Evolutionary conservation across 2,113 vertebrate species (phyloP), one percentile per base, ranked within the genome.

Genomic region (Eira barbara): DNA sequence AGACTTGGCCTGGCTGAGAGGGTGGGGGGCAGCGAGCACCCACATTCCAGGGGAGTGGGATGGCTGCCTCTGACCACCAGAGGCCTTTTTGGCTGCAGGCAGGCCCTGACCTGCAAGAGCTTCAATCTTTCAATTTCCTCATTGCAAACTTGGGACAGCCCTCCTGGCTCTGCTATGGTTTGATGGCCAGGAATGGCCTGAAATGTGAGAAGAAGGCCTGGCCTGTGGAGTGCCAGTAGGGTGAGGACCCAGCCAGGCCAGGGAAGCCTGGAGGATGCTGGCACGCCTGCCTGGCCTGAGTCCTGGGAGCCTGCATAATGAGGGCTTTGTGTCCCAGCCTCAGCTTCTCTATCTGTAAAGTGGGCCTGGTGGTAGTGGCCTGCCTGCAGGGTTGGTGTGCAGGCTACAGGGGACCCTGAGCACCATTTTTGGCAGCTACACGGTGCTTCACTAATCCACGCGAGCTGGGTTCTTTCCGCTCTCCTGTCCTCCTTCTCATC

Each of bases 371-470:
- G 31, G 20, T 1, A 17, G 49, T 8, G 42, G 10, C 34, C 15
- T 2, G 1, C 52, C 6, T 3, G 0, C 1, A 11, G 36, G 63
- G 29, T 20, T 52, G 36, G 20, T 36, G 27, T 85, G 65, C 20
- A 31, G 73, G 17, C 8, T 4, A 3, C 12, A 47, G 78, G 17
- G 31, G 61, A 8, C 78, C 61, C 4, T 6, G 15, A 2, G n/a
- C 31, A 17, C 0, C 12, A 3, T 31, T 65, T 18, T 29, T 39
- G 83, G 45, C 27, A 57, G 12, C 59, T 27, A 2, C 18, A 5
- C 1, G 0, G 6, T 2, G 11, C 65, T 20, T 79, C 3, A 0
- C 21, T 1, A 29, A 27, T 15, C 12, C 18, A 3, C 1, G 9
- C 8, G 4, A 11, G 25, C 47, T 10, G 1, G 67, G 76, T 42